Evolutionary conservation across 2,797 vertebrate genomes (phyloP), one percentile per base, ranked within the genome.

Genomic region (Sebastes variabilis): DNA sequence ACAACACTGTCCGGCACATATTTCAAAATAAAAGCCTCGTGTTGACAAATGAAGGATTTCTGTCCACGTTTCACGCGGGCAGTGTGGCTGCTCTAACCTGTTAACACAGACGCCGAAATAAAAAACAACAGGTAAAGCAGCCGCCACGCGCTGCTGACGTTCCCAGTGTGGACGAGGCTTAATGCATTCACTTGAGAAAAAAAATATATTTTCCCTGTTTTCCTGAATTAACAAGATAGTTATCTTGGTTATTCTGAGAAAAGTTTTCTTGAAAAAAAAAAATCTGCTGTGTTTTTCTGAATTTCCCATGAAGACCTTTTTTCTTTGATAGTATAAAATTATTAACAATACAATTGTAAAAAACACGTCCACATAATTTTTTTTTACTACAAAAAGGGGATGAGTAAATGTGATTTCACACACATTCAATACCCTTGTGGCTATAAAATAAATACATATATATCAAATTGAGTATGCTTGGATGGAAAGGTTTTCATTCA

Each of bases 401-500:
- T 61, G 9, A 30, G 4, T 32, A 4, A 14, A 67, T 59, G 8
- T 34, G 12, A 65, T 38, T 38, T 32, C 29, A 61, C 2, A 73
- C 6, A 71, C 9, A 32, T 66, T 22, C n/a, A 5, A 3, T 54
- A 29, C 8, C 12, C 12, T 12, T n/a, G 22, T 49, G 13, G 24
- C 32, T 24, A 13, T 62, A 18, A 65, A 32, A 73, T 46, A 22
- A n/a, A 80, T 59, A 22, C 6, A 29, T 62, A 24, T 49, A 49
- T n/a, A 52, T 66, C 2, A 64, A 58, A 54, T 16, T 22, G 13
- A 38, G 6, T 56, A 20, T 46, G 16, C n/a, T 7, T 36, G 27
- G 52, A 36, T 69, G 32, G 75, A 75, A 70, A 59, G 24, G 9
- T 71, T 68, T 72, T 77, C 55, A 66, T 75, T 56, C 7, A 20